Evolutionary conservation across 2,797 vertebrate species (phyloP).

Genomic region (Capromys pilorides): DNA sequence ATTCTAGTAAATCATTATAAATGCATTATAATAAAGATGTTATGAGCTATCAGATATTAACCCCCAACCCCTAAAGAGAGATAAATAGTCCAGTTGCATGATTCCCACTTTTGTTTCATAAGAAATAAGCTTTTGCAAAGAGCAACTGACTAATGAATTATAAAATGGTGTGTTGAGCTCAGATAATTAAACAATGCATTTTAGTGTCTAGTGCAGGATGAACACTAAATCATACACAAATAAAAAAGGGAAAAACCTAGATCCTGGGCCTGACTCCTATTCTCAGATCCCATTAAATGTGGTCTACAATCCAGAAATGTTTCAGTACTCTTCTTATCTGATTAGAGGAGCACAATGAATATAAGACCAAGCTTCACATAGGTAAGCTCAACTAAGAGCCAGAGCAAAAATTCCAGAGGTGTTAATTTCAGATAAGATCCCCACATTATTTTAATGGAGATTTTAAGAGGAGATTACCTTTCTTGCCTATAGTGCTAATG

Average conservation of each 20-base stretch:
- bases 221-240: constrained; percentile 79
- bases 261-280: constrained; percentile 12
- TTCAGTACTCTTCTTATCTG: constrained; percentile 61
- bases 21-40: constrained; percentile 90
- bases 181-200: constrained; percentile 81
- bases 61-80: constrained; percentile 86
- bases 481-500: constrained; percentile 37
- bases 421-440: constrained; percentile 72
- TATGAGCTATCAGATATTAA: constrained; percentile 89
- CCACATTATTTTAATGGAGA: constrained; percentile 66
- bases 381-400: constrained; percentile 48
- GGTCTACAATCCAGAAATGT: constrained; percentile 56
- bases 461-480: constrained; percentile 47
- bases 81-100: constrained; percentile 83
- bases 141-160: constrained; percentile 83
- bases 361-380: constrained; percentile 40
- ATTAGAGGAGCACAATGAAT: constrained; percentile 47
- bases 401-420: constrained; percentile 51
- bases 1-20: constrained; percentile 90
- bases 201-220: constrained; percentile 71
- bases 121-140: constrained; percentile 78
- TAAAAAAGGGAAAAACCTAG: constrained; percentile 66
- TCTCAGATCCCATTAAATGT: constrained; percentile 44
- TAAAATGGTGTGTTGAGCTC: constrained; percentile 81
- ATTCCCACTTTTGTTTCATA: constrained; percentile 83